Conservation (phyloP, 2,888 invertebrate genomes). For the Diloba caeruleocephala region DNA sequence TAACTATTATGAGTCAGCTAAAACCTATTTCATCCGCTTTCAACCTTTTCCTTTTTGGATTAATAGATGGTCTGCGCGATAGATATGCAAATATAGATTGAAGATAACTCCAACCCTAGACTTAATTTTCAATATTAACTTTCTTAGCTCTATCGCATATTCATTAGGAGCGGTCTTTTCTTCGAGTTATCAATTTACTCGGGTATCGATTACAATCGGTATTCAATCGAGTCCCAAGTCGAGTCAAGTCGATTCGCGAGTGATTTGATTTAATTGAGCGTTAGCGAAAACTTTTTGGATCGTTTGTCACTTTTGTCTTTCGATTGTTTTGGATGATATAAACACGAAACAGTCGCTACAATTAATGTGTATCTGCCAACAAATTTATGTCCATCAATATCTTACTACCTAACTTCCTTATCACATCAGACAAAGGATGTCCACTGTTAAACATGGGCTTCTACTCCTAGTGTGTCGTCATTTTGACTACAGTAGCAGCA, state of each 20-base stretch:
- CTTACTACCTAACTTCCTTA: no score
- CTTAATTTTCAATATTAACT: constrained; percentile 64
- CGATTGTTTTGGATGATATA: constrained; percentile 9
- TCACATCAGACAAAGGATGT: no score
- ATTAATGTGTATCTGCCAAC: no score
- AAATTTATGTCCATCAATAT: no score
- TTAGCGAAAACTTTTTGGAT: constrained; percentile 59
- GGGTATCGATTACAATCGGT: constrained; percentile 67
- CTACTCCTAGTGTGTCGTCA: no score
- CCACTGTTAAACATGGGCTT: no score
- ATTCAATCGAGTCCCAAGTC: constrained; percentile 62
- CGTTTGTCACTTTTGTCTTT: constrained; percentile 56
- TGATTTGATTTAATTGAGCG: constrained; percentile 62
- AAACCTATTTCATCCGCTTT: constrained; percentile 15
- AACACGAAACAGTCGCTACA: constrained; percentile 3
- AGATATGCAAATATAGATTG: constrained; percentile 53
- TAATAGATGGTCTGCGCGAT: constrained; percentile 28
- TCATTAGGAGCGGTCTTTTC: constrained; percentile 59
- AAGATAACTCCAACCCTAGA: constrained; percentile 51
- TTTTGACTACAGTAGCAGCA: no score
- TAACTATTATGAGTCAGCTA: constrained; percentile 21
- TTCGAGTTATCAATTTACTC: constrained; percentile 56
- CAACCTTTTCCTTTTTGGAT: constrained; percentile 31
- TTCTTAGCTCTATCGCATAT: constrained; percentile 62
- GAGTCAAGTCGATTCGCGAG: constrained; percentile 50